Evolutionary conservation across 2,888 invertebrate species (phyloP), one percentile per base, ranked within the genome.

Genomic region (Glaucopsyche alexis): DNA sequence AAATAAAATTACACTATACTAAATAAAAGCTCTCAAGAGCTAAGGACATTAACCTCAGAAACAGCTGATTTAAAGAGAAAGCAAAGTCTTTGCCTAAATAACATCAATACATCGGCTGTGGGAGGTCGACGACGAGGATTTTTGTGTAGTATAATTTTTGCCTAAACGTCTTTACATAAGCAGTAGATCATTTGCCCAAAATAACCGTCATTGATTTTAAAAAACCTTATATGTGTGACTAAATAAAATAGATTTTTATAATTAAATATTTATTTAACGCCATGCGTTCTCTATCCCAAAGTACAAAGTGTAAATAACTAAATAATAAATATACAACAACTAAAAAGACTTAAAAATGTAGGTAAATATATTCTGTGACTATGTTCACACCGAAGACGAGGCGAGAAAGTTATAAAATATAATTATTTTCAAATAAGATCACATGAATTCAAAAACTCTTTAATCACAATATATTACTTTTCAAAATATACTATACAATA

Each of bases 251-350:
- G 6, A 38, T 60, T 60, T 29, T 19, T 13, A 38, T 38, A 60
- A 60, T 60, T 14, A 60, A 60, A 60, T 29, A 14, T 60, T 60
- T 60, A 60, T 60, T 60, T 2, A 60, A 60, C 29, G 60, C 60
- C 16, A 7, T 6, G 60, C 60, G 60, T 38, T 38, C 29, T 55
- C 60, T 60, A 60, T 60, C 60, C 60, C 60, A 60, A 60, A 38
- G 29, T 60, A 60, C 60, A 55, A 55, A 55, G 16, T 45, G 45
- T 55, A 29, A 29, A 42, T 8, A 7, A 42, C 8, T 0, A 42
- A 42, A 42, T 1, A 60, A 60, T 29, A 60, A 60, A 14, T 14
- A 60, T 38, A 60, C 29, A 60, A 60, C 60, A 60, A 60, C 29
- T 38, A 60, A 60, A 60, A 60, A 60, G 13, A 60, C 29, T 60